A percentile compares a stretch with the other conserved stretches of the same genome.
Evolutionary conservation across 2,797 vertebrate species (phyloP).

Genomic region (Mormyrops attenuatus): DNA sequence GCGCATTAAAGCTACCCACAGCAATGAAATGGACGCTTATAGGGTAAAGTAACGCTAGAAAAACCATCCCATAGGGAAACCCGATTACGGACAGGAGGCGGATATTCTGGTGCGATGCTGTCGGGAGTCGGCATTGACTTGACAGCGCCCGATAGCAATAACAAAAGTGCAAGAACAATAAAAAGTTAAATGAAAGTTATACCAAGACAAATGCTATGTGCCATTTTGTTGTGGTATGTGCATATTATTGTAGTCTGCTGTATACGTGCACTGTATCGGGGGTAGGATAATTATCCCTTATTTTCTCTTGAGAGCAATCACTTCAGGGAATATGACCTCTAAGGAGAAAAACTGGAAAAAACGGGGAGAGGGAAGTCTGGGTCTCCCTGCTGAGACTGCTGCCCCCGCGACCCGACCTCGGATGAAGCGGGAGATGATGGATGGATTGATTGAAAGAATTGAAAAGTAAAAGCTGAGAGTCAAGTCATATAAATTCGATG

Average conservation of each 20-base stretch:
- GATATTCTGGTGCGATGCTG: not conserved
- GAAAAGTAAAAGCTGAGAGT: not conserved
- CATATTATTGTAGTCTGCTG: not conserved
- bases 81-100: not conserved
- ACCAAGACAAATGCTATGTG: not conserved
- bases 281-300: not conserved
- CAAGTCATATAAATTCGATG: not conserved
- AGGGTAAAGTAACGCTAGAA: not conserved
- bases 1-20: not conserved
- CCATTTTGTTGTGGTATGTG: not conserved
- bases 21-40: not conserved
- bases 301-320: not conserved
- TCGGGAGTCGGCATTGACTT: not conserved
- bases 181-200: not conserved
- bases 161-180: not conserved
- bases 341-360: not conserved
- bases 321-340: not conserved
- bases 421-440: no score
- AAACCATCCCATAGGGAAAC: not conserved
- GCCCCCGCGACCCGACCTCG: no score
- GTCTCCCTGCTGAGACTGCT: no score
- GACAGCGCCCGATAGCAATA: not conserved
- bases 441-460: not conserved
- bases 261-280: not conserved
- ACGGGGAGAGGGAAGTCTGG: no score